Evolutionary conservation across 2,797 vertebrate genomes (phyloP), one percentile per base, ranked within the genome.

Genomic region (Pelobates cultripes): DNA sequence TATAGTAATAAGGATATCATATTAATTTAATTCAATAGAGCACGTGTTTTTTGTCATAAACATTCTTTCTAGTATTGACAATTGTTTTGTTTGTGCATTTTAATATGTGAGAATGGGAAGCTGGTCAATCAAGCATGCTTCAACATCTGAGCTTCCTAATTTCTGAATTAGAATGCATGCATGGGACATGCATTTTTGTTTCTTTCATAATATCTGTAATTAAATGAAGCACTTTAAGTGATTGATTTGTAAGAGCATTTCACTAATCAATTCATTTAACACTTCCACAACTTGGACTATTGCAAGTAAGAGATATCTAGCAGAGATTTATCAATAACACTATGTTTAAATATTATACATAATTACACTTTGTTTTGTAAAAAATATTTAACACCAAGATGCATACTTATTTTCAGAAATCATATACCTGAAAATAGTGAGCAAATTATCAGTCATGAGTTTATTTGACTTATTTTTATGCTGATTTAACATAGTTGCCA

Each of bases 141-240:
- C n/a, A 5, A 45, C 42, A 42, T 67, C 43, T 69, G 45, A 69
- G 67, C 57, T 53, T 12, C 44, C 64, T 74, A 69, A 74, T 75
- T 73, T 51, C 51, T 69, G 63, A 70, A 75, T 80, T 69, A 57
- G 47, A 64, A 80, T 80, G 71, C 69, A 60, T 17, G 9, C 10
- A 10, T 57, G 55, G 13, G 14, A 14, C 9, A 12, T 12, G 13
- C 4, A 57, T 57, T 57, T 12, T 7, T 57, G 8, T 15, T 57
- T 4, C 55, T 51, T 15, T 57, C 55, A 57, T 57, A 12, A 7
- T 57, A 7, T 57, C 8, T 15, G 9, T 57, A 57, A 57, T 57
- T 57, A 57, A 57, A 57, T 57, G 13, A 15, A 57, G 13, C 55
- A 12, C 3, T 57, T 57, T 6, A 12, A 1, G 55, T 57, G 55